Conservation (phyloP, 2,113 vertebrate species). For the Burhinus oedicnemus region DNA sequence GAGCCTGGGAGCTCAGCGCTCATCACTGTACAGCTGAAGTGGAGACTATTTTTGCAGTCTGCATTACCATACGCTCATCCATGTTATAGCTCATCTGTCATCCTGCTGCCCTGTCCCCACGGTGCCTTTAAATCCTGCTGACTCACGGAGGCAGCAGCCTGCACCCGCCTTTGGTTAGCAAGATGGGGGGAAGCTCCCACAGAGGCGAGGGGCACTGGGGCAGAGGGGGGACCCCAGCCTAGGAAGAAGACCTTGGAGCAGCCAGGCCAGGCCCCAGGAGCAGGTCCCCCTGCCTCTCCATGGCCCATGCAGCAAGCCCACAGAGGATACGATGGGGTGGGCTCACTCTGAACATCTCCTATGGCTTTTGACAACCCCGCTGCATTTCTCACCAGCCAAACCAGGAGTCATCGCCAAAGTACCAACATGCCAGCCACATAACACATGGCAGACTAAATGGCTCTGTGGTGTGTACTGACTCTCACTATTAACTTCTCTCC, state of each 20-base stretch:
- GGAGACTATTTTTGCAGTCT: slow-evolving; percentile 42
- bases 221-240: not conserved
- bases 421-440: not conserved
- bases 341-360: not conserved
- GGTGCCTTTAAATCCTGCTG: slow-evolving; percentile 15
- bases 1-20: not conserved
- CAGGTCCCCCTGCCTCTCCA: not conserved
- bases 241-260: not conserved
- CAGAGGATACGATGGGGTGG: not conserved
- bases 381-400: not conserved
- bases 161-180: rapidly evolving
- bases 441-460: not conserved
- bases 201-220: rapidly evolving
- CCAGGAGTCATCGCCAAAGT: rapidly evolving
- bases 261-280: not conserved
- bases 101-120: not conserved
- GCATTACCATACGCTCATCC: slow-evolving; percentile 14
- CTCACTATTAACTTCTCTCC: not conserved
- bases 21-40: slow-evolving; percentile 8
- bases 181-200: not conserved
- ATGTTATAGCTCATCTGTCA: not conserved
- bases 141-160: not conserved
- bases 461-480: not conserved
- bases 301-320: rapidly evolving
- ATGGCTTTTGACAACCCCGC: not conserved